Percentiles rank a stretch among this genome's conserved stretches.
Evolutionary conservation across 2,888 invertebrate genomes (phyloP).

Genomic region (Tuberolachnus salignus): DNA sequence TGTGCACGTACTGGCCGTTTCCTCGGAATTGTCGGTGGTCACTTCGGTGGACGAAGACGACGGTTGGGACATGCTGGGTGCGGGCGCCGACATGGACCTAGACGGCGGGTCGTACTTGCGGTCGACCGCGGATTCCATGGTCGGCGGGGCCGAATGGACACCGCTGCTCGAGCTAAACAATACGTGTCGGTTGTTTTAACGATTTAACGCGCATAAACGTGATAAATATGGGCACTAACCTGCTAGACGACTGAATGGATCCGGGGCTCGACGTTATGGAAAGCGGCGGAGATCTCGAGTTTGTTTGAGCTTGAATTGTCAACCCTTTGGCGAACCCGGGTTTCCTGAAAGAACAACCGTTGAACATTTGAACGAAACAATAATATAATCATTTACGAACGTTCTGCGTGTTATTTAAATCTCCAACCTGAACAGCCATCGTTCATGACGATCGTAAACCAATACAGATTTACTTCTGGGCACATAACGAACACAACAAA

Average conservation of each 20-base stretch:
- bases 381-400: too few relatives aligned
- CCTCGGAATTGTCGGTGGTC: conserved; percentile 49
- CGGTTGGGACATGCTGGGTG: conserved; percentile 41
- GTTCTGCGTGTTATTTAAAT: not conserved
- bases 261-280: conserved; percentile 52
- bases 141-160: conserved; percentile 49
- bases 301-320: conserved; percentile 52
- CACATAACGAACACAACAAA: too few relatives aligned
- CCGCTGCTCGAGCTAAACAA: conserved; percentile 46
- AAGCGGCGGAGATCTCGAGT: conserved; percentile 48
- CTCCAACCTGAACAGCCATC: not conserved
- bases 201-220: not conserved
- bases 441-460: not conserved
- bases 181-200: not conserved
- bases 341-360: conserved; percentile 37
- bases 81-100: conserved; percentile 44
- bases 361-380: too few relatives aligned
- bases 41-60: conserved; percentile 47
- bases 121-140: conserved; percentile 25
- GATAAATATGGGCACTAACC: not conserved
- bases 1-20: conserved; percentile 53
- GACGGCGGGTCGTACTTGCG: conserved; percentile 40
- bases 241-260: conserved; percentile 52
- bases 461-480: too few relatives aligned
- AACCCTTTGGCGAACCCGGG: conserved; percentile 47